These are phyloP conservation scores for Caranx ignobilis DNA, from an alignment of 2,113 vertebrate species.

Conservation along the genomic window DNA sequence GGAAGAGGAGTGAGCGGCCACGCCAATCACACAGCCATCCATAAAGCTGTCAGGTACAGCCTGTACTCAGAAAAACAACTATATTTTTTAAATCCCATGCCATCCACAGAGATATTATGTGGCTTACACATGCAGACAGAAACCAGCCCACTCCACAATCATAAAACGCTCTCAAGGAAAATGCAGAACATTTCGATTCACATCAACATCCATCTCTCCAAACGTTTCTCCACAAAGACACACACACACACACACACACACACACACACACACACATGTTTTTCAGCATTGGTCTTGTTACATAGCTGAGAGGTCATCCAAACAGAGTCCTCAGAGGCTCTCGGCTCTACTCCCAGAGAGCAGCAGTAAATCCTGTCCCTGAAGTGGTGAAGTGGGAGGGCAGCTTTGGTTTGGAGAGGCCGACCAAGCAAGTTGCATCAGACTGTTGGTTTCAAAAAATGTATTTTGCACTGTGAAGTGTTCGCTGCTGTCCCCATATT, in stretches of 20 bases:
- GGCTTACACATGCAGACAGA: conserved; percentile 32
- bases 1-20: conserved; percentile 92
- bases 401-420: conserved; percentile 60
- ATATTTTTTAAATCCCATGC: not conserved
- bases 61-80: conserved; percentile 16
- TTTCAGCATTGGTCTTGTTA: conserved; percentile 70
- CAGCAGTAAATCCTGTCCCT: conserved; percentile 73
- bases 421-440: conserved; percentile 65
- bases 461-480: conserved; percentile 45
- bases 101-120: conserved; percentile 22
- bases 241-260: conserved; percentile 41
- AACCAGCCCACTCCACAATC: conserved; percentile 41
- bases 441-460: conserved; percentile 42
- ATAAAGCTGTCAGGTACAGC: conserved; percentile 89
- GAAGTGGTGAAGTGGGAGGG: conserved; percentile 66
- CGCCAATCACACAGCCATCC: conserved; percentile 89
- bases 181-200: conserved; percentile 53
- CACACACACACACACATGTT: conserved; percentile 44
- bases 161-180: conserved; percentile 62
- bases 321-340: conserved; percentile 67
- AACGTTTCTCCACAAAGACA: conserved; percentile 57
- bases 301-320: conserved; percentile 76
- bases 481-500: not conserved
- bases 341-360: conserved; percentile 63
- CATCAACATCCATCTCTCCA: conserved; percentile 54